A percentile compares a stretch with the other conserved stretches of the same genome.
Conservation (phyloP, 2,113 vertebrate species). For the Athene noctua region DNA sequence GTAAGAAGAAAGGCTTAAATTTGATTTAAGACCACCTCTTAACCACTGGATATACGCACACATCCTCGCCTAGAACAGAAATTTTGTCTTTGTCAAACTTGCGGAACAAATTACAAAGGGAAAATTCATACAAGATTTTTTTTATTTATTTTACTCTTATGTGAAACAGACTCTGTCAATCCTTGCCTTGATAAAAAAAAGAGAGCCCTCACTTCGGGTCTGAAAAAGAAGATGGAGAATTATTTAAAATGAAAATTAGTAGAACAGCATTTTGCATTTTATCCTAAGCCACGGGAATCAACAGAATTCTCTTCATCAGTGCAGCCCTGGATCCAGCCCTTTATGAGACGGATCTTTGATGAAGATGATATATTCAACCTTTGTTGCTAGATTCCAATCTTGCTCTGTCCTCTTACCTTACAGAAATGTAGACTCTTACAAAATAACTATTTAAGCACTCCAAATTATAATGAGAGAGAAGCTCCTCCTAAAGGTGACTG, state of each 20-base stretch:
- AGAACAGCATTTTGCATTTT: background rate
- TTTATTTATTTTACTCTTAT: background rate
- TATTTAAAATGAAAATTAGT: background rate
- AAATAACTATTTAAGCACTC: background rate
- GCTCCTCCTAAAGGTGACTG: background rate
- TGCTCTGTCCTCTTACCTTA: background rate
- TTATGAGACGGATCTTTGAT: background rate
- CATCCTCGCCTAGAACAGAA: background rate
- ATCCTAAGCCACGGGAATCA: background rate
- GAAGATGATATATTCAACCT: background rate
- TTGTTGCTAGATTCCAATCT: background rate
- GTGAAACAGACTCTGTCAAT: background rate
- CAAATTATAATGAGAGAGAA: background rate
- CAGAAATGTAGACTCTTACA: background rate
- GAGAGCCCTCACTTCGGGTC: background rate
- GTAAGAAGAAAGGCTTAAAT: background rate
- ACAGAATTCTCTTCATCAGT: background rate
- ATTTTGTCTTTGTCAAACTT: background rate
- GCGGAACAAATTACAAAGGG: background rate
- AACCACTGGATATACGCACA: background rate
- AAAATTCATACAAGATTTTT: background rate
- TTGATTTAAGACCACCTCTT: background rate
- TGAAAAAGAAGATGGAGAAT: background rate
- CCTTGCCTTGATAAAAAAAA: background rate
- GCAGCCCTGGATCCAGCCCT: background rate